phyloP scores from a whole-genome alignment of 37 sponge, comb jelly and placozoan genomes.

The Spongilla lacustris region DNA sequence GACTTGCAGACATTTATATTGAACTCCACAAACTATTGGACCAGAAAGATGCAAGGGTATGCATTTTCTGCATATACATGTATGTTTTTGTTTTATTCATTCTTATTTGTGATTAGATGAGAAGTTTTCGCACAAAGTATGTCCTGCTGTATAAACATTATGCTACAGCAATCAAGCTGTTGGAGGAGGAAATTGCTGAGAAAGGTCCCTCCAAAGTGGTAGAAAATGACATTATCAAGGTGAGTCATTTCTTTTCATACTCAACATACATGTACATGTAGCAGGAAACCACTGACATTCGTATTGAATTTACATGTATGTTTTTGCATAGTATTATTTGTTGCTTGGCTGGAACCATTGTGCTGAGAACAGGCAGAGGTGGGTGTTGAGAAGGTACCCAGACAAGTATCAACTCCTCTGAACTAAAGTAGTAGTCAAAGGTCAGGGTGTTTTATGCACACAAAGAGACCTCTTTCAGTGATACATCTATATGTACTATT shows the following conservation, averaged over 20 bases:
- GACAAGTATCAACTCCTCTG: constrained; percentile 33
- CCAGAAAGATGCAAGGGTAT: constrained; percentile 52
- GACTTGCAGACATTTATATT: constrained; percentile 47
- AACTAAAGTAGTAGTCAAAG: background rate
- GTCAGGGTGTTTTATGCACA: background rate
- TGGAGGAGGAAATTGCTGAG: constrained; percentile 59
- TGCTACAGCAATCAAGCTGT: constrained; percentile 63
- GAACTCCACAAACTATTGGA: constrained; percentile 64
- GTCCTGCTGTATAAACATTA: constrained; percentile 28
- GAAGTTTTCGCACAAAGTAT: constrained; percentile 24
- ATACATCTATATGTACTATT: background rate
- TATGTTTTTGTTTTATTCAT: background rate
- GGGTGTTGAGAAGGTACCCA: constrained; percentile 69
- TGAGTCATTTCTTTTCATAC: background rate
- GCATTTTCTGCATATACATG: background rate
- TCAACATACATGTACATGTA: background rate
- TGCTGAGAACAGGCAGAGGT: constrained; percentile 29
- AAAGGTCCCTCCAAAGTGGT: constrained; percentile 34
- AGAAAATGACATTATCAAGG: constrained; percentile 62
- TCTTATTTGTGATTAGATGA: constrained; percentile 22
- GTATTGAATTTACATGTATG: background rate
- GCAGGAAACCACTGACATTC: background rate
- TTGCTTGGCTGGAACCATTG: constrained; percentile 66
- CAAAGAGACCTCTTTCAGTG: background rate
- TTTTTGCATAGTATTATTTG: constrained; percentile 39